Percentiles rank a stretch among this genome's conserved stretches.
Conservation (phyloP, 2,113 vertebrate genomes). For the Ceyx melanurus region DNA sequence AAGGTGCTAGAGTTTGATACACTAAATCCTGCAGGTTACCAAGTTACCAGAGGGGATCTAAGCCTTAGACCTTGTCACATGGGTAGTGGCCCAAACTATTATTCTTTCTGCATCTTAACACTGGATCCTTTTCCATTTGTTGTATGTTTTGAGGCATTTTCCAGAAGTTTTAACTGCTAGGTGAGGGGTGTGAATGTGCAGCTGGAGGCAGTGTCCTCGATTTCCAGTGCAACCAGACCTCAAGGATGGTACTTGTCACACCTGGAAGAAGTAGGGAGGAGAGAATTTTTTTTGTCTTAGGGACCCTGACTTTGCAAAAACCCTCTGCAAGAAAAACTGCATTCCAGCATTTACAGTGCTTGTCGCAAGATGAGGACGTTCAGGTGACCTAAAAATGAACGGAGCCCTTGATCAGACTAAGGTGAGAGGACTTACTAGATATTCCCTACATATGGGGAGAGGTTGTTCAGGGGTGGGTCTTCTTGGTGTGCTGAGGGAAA, state of each 20-base stretch:
- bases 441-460: no score
- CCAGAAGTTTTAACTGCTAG: neutral
- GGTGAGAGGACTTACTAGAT: no score
- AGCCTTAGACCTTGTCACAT: neutral
- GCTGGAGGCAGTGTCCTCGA: neutral
- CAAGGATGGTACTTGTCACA: neutral
- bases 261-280: neutral
- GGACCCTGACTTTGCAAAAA: neutral
- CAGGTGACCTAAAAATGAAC: no score
- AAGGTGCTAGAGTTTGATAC: conserved; percentile 68
- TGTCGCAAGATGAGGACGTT: no score
- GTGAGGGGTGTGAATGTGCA: neutral
- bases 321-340: neutral
- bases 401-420: no score
- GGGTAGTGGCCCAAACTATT: neutral
- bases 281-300: neutral
- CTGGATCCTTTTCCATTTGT: neutral
- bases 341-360: no score
- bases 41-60: fast-evolving
- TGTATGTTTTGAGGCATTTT: neutral
- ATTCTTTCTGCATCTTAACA: neutral
- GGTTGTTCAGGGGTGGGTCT: no score
- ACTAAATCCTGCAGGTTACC: neutral
- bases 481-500: no score
- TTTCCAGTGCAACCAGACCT: neutral